phyloP scores from a whole-genome alignment of 2,888 invertebrate species.

The Pterostichus niger region DNA sequence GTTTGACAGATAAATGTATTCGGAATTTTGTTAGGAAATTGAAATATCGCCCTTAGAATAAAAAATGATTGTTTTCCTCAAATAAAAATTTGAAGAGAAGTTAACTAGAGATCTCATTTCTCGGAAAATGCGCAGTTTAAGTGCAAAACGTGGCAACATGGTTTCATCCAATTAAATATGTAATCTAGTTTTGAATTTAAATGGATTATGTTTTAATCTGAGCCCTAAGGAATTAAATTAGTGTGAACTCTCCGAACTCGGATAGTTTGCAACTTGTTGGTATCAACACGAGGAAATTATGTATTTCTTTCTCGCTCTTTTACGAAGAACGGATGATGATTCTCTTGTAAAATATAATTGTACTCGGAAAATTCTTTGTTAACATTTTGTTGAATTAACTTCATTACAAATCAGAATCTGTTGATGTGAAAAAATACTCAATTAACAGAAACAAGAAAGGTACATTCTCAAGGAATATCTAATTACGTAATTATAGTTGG shows the following conservation, averaged over 20 bases:
- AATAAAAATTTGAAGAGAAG: too few relatives aligned
- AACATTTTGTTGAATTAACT: background rate
- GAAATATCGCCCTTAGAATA: too few relatives aligned
- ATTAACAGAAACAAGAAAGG: slow-evolving; percentile 7
- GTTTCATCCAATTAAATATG: slow-evolving; percentile 52
- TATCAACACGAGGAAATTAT: slow-evolving; percentile 2
- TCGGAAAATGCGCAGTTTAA: background rate
- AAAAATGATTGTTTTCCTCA: too few relatives aligned
- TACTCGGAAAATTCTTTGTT: too few relatives aligned
- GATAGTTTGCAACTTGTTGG: slow-evolving; percentile 16
- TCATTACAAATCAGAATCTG: slow-evolving; percentile 5
- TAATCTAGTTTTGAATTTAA: slow-evolving; percentile 61
- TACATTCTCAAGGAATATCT: background rate
- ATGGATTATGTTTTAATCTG: slow-evolving; percentile 64
- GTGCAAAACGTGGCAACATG: slow-evolving; percentile 10
- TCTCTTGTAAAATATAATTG: background rate
- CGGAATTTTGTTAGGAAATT: too few relatives aligned
- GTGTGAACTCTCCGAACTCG: slow-evolving; percentile 8
- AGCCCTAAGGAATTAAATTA: slow-evolving; percentile 57
- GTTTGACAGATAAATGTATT: too few relatives aligned
- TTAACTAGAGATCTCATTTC: too few relatives aligned
- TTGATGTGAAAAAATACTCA: background rate
- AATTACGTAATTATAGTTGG: slow-evolving; percentile 7
- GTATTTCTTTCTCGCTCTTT: background rate
- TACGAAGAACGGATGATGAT: background rate